phyloP scores from a whole-genome alignment of 2,113 vertebrate species.

The Chauna torquata region DNA sequence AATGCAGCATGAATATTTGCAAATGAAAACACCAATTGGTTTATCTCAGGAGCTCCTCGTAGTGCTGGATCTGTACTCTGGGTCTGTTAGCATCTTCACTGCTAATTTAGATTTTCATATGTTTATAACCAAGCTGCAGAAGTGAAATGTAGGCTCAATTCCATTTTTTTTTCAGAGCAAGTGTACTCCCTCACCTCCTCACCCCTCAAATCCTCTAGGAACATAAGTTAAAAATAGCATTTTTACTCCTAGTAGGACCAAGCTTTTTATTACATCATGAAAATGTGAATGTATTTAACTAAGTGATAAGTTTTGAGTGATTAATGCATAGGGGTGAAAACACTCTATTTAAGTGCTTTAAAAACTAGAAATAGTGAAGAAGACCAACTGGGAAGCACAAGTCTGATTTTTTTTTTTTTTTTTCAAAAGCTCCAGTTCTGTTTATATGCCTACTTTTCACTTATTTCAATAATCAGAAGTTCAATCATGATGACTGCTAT shows the following conservation, averaged over 20 bases:
- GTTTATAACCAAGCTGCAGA: not conserved
- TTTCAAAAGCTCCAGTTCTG: not conserved
- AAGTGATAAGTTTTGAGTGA: not conserved
- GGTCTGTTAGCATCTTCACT: not conserved
- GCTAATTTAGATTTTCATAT: constrained; percentile 29
- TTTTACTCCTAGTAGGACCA: not conserved
- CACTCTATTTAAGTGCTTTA: not conserved
- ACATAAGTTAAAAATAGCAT: not conserved
- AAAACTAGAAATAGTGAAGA: not conserved
- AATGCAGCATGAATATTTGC: constrained; percentile 55
- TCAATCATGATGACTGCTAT: not conserved
- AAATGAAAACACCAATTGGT: constrained; percentile 63
- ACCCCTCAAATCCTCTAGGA: not conserved
- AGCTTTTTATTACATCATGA: not conserved
- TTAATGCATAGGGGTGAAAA: not conserved
- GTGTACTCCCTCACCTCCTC: not conserved
- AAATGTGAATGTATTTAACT: not conserved
- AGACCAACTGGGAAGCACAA: not conserved
- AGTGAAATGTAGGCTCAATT: not conserved
- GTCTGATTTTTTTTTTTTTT: not conserved
- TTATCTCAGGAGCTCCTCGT: constrained; percentile 16
- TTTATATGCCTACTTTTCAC: not conserved
- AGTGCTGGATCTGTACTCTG: not conserved
- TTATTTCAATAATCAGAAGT: not conserved
- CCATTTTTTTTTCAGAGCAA: not conserved